phyloP scores from a whole-genome alignment of 1,140 invertebrate species.

The Lepidurus apus region DNA sequence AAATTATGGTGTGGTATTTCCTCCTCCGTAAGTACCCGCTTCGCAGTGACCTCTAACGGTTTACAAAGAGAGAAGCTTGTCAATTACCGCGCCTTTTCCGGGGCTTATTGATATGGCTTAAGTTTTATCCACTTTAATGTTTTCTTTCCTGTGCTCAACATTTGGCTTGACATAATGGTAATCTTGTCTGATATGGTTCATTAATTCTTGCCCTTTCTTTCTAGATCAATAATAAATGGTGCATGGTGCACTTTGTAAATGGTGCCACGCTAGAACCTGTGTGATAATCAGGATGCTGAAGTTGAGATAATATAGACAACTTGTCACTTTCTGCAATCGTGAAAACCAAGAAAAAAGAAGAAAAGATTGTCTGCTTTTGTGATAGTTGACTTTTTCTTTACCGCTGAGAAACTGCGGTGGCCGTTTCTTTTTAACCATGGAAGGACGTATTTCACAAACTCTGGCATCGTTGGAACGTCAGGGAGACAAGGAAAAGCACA shows the following conservation, averaged over 20 bases:
- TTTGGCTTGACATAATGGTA: too few species aligned
- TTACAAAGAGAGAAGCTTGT: too few species aligned
- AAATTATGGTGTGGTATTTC: neutral
- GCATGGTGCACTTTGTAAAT: too few species aligned
- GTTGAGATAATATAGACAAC: conserved; percentile 6
- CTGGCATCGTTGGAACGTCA: conserved; percentile 1
- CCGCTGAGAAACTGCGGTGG: neutral
- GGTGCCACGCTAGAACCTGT: neutral
- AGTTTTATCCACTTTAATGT: too few species aligned
- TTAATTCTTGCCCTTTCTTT: too few species aligned
- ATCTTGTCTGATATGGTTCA: too few species aligned
- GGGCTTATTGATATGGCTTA: too few species aligned
- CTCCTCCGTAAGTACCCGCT: neutral
- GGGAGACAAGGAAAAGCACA: conserved; percentile 17
- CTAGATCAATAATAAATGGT: too few species aligned
- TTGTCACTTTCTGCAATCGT: neutral
- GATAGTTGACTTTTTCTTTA: neutral
- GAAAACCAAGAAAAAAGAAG: neutral
- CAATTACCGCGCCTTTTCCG: too few species aligned
- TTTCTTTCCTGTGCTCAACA: too few species aligned
- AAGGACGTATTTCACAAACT: neutral
- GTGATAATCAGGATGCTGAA: neutral
- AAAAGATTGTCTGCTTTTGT: neutral
- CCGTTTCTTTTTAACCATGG: neutral
- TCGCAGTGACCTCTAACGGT: too few species aligned